Percentiles rank a stretch among this genome's conserved stretches.
These are phyloP conservation scores for Drosophila pectinifera DNA, from an alignment of 1,140 invertebrate genomes.

Conservation along the genomic window DNA sequence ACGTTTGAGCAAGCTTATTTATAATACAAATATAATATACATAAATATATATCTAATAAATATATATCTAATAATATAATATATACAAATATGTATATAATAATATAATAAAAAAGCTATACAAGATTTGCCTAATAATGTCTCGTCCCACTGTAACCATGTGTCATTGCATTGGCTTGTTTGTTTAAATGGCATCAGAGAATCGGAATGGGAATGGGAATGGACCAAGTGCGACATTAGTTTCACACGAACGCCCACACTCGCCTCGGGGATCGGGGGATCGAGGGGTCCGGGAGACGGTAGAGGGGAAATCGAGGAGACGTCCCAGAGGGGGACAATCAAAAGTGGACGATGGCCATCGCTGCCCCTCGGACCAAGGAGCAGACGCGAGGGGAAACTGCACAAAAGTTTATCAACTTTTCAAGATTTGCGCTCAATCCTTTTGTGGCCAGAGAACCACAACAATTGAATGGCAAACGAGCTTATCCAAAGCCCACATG, in stretches of 20 bases:
- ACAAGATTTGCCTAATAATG: too few species aligned
- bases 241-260: conserved; percentile 81
- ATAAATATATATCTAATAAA: too few species aligned
- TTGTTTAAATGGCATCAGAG: conserved; percentile 63
- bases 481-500: conserved; percentile 4
- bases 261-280: conserved; percentile 11
- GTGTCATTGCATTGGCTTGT: conserved; percentile 66
- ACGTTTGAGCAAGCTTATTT: too few species aligned
- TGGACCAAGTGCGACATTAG: conserved; percentile 59
- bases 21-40: too few species aligned
- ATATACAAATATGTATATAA: too few species aligned
- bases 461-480: conserved; percentile 26
- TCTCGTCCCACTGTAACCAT: conserved; percentile 33
- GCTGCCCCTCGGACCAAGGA: conserved; percentile 12
- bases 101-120: not conserved
- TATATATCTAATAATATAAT: too few species aligned
- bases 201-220: conserved; percentile 2
- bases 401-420: conserved; percentile 69
- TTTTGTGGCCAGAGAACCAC: conserved; percentile 33
- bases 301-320: too few species aligned
- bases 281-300: too few species aligned
- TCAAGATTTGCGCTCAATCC: conserved; percentile 57
- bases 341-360: conserved; percentile 66
- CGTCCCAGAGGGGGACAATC: conserved; percentile 32
- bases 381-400: conserved; percentile 5